Conservation (phyloP, 1,140 invertebrate genomes). For the Aphelinus atriplicis region DNA sequence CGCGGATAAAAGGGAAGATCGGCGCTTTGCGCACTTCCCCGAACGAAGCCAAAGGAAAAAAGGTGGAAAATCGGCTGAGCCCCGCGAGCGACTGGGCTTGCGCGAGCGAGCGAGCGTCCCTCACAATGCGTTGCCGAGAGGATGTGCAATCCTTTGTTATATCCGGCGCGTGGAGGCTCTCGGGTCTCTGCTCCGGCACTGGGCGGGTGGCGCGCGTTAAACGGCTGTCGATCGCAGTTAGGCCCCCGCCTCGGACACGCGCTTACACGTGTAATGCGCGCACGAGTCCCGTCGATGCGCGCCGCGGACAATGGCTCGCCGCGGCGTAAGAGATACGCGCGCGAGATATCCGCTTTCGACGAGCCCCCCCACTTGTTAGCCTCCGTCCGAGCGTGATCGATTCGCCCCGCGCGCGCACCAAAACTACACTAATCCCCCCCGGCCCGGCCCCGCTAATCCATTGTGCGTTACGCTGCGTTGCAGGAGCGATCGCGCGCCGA, state of each 20-base stretch:
- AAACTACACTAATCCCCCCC: background rate
- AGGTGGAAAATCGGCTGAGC: too few relatives aligned
- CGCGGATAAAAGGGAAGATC: too few relatives aligned
- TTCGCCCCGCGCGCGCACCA: constrained; percentile 46
- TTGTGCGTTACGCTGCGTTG: too few relatives aligned
- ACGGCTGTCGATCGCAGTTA: constrained; percentile 43
- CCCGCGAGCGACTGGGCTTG: too few relatives aligned
- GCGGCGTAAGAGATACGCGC: constrained; percentile 30
- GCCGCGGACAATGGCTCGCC: too few relatives aligned
- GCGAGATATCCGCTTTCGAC: constrained; percentile 53
- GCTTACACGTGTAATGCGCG: background rate
- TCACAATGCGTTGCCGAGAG: too few relatives aligned
- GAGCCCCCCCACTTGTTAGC: constrained; percentile 59
- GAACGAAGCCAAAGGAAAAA: too few relatives aligned
- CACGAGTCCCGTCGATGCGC: too few relatives aligned
- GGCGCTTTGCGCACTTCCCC: too few relatives aligned
- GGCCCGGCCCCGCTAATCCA: too few relatives aligned
- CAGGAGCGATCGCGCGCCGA: background rate
- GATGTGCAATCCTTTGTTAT: constrained; percentile 18
- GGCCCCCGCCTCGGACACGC: constrained; percentile 24
- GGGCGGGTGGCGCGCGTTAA: constrained; percentile 42
- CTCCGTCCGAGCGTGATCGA: constrained; percentile 60
- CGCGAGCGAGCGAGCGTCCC: too few relatives aligned
- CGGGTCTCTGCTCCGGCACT: background rate
- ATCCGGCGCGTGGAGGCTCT: background rate